Conservation (phyloP, 2,113 vertebrate species). For the Pithys albifrons region DNA sequence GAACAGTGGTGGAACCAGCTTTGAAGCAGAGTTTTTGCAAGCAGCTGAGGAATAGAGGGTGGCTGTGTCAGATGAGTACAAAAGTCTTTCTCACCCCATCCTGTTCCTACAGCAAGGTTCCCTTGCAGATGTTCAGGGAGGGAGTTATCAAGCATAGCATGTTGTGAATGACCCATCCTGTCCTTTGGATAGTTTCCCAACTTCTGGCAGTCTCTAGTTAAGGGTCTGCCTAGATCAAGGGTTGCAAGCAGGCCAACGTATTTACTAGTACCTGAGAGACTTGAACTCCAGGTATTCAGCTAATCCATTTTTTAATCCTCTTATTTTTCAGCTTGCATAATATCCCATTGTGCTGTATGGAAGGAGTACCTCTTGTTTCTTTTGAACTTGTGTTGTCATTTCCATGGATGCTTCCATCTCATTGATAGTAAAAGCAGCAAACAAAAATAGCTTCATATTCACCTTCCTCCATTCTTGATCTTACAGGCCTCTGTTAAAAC, state of each 20-base stretch:
- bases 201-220: background rate
- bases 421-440: background rate
- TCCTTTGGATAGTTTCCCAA: background rate
- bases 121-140: background rate
- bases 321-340: background rate
- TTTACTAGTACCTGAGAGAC: background rate
- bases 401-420: background rate
- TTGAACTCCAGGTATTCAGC: background rate
- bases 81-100: background rate
- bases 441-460: background rate
- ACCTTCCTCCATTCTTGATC: background rate
- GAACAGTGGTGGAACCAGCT: background rate
- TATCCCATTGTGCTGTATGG: background rate
- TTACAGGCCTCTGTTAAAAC: background rate
- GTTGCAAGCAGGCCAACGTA: background rate
- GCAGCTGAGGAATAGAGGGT: background rate
- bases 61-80: background rate
- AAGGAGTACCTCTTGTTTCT: background rate
- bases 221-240: background rate
- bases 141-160: background rate
- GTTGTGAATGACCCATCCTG: background rate
- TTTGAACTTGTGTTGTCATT: background rate
- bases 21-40: background rate
- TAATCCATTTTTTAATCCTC: background rate
- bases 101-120: background rate